Base-by-base conservation (phyloP, 2,113 vertebrate species). In the Suricata suricatta region DNA sequence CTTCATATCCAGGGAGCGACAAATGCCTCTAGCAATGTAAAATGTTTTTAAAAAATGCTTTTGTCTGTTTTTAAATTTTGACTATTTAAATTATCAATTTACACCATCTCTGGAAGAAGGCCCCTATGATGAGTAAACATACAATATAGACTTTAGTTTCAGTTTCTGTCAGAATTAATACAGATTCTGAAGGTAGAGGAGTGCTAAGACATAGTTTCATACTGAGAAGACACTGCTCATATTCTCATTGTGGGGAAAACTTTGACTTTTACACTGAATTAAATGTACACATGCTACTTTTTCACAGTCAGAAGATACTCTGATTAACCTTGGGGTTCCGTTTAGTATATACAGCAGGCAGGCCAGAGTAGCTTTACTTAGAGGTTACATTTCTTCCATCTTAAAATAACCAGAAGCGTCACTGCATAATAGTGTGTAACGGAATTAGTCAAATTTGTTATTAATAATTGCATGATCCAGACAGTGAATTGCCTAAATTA, bases 121-220 rank as follows among this genome's bases (percentile, higher is more conserved):
- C 21, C 33, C n/a, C 92, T 74, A 64, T 74, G 44, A 4, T 76
- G 64, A 93, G 13, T 81, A 87, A 96, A 96, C 77, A 63, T 44
- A 63, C 89, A 96, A 38, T 19, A 8, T 8, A 63, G 77, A 9
- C 29, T 41, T 60, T 68, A 25, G 25, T 77, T 94, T 80, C 41
- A 50, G 38, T 71, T 54, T 88, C 80, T 88, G 64, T 96, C 38
- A 47, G 60, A 74, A 77, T 90, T 29, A 72, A 54, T 74, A 63
- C 76, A 82, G 16, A 66, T 88, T 90, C 84, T 63, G 60, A 92
- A 77, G 35, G 23, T 68, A 68, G 33, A 31, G 7, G 16, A 25
- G 50, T 11, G 38, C 12, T 23, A 88, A 96, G 68, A 71, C 23
- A 0, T 0, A 7, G 71, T 52, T 80, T 94, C 77, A 54, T 8